Base-by-base conservation (phyloP, 2,888 invertebrate genomes). In the Myopa tessellatipennis region DNA sequence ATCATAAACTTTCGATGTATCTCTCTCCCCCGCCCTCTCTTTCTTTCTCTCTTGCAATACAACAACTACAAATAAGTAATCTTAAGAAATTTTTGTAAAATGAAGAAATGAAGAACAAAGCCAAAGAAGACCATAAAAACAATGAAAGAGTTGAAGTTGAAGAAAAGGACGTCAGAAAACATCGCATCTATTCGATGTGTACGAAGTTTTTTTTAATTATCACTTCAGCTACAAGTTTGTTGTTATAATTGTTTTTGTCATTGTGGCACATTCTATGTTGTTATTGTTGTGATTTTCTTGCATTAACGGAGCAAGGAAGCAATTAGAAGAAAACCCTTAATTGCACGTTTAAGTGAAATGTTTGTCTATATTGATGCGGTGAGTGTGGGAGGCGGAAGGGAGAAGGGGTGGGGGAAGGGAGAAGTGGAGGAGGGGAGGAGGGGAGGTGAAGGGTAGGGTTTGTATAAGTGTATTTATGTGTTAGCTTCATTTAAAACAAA, bases 261-360 rank as follows among this genome's bases (percentile, higher is more conserved):
- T 73, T 61, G 55, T 4, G 14, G 55, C n/a, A n/a, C 3, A n/a
- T 55, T n/a, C 55, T 10, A 14, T 45, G 45, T 45, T 10, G 18
- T 3, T 18, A 45, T 14, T 69, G 18, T 69, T 69, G 38, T 58
- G 5, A 26, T 69, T 16, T 34, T 55, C 50, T 52, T 58, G 38
- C 72, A 38, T 60, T 58, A 72, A 72, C 38, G 72, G 60, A 72
- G 60, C 10, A 18, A 70, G 70, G 16, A 36, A 70, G 55, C 74
- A 65, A 65, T 74, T 74, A 65, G 52, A 52, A 55, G 36, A 52
- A 55, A 74, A 74, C 50, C 63, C 65, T 74, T 74, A 74, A 74
- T 74, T 74, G 74, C 74, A 65, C 45, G 65, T 74, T 74, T 50
- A 36, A 74, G 36, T 69, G 55, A 52, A 58, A 45, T 65, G 60